Evolutionary conservation across 2,113 vertebrate genomes (phyloP), one percentile per base, ranked within the genome.

Genomic region (Eclectus roratus): DNA sequence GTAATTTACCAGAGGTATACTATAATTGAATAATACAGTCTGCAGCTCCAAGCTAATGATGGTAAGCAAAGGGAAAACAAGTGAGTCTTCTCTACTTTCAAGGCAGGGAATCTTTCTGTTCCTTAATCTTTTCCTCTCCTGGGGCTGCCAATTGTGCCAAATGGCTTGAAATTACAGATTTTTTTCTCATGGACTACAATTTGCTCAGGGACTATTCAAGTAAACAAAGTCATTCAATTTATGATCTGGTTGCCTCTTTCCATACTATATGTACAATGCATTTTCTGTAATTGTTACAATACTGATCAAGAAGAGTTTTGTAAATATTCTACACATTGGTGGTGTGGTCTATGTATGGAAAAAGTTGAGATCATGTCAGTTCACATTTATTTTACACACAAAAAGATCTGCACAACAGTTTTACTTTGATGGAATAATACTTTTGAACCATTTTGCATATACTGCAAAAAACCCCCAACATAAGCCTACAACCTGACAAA

Each of bases 221-320:
- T 96, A 97, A 97, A 97, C 91, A 91, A 94, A 96, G 94, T 95
- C 7, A 81, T 94, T 93, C 94, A 58, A 81, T 93, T 94, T 95
- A 82, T 96, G 66, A 85, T 94, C 91, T 94, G 65, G 74, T 95
- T 95, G 69, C 69, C 58, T 94, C 93, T 91, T 91, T 80, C 44
- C 8, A 56, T 74, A 41, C 47, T 88, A 28, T 88, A 86, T 96
- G 88, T 96, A 86, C 85, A 79, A 81, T 82, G 55, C 10, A 60
- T 94, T 95, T 92, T 93, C 82, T 89, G 55, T 96, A 91, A 85
- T 88, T 96, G 74, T 93, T 93, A 88, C 65, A 85, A 60, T 96
- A 96, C 93, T 93, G 92, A 96, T 94, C 76, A 93, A 89, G 25
- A n/a, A 78, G 24, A 47, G 44, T 91, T 93, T 92, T 92, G 78